Evolutionary conservation across 1,140 invertebrate species (phyloP), one percentile per base, ranked within the genome.

Genomic region (Anoplophora glabripennis): DNA sequence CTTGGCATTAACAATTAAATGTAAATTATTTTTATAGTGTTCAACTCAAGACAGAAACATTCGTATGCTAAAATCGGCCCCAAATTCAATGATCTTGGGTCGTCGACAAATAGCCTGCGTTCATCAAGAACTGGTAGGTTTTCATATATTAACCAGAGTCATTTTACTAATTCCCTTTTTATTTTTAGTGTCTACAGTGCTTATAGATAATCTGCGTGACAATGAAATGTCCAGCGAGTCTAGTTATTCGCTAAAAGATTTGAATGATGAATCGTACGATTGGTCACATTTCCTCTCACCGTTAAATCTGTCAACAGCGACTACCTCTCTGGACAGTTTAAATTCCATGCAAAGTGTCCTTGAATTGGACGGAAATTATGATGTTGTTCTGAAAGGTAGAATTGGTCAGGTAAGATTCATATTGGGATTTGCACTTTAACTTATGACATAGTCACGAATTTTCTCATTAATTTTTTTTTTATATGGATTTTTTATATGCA

Each of bases 11-110:
- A 21, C 15, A 40, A 38, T 45, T 47, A 45, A 28, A 48, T 53
- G 10, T 8, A 17, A 28, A 46, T 68, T 67, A 60, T 67, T 61
- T 59, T 74, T 76, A 12, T 49, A 82, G 80, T 82, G 1, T 81
- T 80, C 56, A 86, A 86, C 72, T 84, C 82, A 1, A 77, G 84
- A 59, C 73, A 80, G 54, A 79, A 66, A 36, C 84, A 86, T 71
- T 72, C 80, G 1, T 87, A 87, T 64, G 77, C 79, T 3, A 80
- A 79, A n/a, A 75, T 79, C 11, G 64, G 51, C 38, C 49, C 44
- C 7, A 66, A 62, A 52, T 62, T 59, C 9, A 57, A 37, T 37
- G 11, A 37, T 49, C n/a, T 41, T 33, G 59, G 48, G 38, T 53
- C 53, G 8, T 74, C 72, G 1, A 61, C 57, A 4, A 61, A 62